A percentile compares a stretch with the other conserved stretches of the same genome.
phyloP scores from a whole-genome alignment of 2,797 vertebrate species.

The Etheostoma perlongum region DNA sequence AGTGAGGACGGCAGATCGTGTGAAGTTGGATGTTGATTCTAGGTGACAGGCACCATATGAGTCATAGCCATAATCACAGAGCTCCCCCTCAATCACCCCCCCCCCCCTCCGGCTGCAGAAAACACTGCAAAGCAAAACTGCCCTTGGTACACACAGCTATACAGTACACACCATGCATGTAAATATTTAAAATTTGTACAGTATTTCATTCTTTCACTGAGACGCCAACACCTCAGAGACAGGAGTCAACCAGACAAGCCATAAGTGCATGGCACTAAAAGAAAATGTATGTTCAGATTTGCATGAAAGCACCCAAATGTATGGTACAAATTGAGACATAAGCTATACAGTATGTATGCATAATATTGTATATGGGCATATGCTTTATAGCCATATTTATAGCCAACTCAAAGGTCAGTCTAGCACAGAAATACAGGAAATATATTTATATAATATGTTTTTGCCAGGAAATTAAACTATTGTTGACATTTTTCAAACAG shows the following conservation, averaged over 20 bases:
- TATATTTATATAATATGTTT: not conserved
- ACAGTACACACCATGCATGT: conserved; percentile 23
- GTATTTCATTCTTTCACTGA: not conserved
- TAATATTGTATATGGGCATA: not conserved
- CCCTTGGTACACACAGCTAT: conserved; percentile 32
- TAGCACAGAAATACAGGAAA: not conserved
- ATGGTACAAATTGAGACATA: not conserved
- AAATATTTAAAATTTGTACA: not conserved
- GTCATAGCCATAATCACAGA: conserved; percentile 80
- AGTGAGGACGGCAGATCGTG: conserved; percentile 63
- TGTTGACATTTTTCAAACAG: too few relatives aligned
- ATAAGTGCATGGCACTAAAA: not conserved
- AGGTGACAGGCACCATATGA: conserved; percentile 81
- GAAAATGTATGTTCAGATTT: not conserved
- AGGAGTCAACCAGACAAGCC: not conserved
- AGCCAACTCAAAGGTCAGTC: not conserved
- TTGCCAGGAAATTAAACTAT: too few relatives aligned
- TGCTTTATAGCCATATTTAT: not conserved
- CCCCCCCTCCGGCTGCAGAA: conserved; percentile 35
- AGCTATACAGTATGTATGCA: too few relatives aligned
- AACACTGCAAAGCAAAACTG: conserved; percentile 44
- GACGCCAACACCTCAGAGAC: not conserved
- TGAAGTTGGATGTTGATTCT: conserved; percentile 80
- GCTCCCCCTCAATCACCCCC: conserved; percentile 42
- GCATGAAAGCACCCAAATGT: not conserved